These are phyloP conservation scores for Stegana nigrithorax DNA, from an alignment of 2,888 invertebrate species.

Conservation along the genomic window DNA sequence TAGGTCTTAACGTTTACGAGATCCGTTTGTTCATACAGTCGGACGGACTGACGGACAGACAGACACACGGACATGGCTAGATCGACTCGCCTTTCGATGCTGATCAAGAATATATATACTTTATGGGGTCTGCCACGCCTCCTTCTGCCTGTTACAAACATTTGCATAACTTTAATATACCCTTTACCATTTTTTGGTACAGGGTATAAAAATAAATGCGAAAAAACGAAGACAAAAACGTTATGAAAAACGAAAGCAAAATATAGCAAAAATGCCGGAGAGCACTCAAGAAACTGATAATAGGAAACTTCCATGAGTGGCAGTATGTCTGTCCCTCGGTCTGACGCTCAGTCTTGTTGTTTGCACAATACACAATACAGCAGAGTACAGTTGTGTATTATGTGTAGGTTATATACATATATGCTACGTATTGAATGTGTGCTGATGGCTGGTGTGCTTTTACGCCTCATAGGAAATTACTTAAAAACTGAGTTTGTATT, in stretches of 20 bases:
- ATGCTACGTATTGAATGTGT: not conserved
- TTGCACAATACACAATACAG: no score
- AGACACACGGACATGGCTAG: no score
- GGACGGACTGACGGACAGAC: no score
- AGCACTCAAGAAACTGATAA: slow-evolving; percentile 9
- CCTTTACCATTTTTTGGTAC: no score
- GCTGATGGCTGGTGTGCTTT: not conserved
- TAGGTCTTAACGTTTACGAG: no score
- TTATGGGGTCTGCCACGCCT: no score
- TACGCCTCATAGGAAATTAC: slow-evolving; percentile 9
- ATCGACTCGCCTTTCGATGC: no score
- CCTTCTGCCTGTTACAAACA: not conserved
- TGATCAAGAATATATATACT: no score
- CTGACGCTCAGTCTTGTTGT: no score
- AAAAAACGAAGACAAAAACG: not conserved
- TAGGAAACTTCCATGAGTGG: not conserved
- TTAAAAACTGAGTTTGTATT: slow-evolving; percentile 2
- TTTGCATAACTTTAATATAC: not conserved
- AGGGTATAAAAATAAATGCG: not conserved
- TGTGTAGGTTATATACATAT: no score
- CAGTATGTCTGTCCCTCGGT: not conserved
- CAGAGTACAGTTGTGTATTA: no score
- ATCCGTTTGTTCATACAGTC: no score
- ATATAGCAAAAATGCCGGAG: not conserved
- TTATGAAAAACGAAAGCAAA: not conserved